These are phyloP conservation scores for Graphium colonna DNA, from an alignment of 2,888 invertebrate genomes.

Conservation along the genomic window DNA sequence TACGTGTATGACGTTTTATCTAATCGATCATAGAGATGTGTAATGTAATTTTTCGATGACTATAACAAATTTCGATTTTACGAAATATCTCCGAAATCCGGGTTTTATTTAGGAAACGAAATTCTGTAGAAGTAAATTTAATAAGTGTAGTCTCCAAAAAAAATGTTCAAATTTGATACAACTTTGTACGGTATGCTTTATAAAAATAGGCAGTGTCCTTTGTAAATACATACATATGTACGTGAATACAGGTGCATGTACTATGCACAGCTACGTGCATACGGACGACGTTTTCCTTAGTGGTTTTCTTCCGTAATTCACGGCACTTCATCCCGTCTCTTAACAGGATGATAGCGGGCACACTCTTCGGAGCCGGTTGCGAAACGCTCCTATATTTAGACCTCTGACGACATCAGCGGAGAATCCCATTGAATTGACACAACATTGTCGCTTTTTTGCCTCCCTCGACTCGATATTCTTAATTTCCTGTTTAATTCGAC, in stretches of 20 bases:
- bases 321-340: conserved; percentile 42
- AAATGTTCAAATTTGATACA: too few species aligned
- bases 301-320: conserved; percentile 31
- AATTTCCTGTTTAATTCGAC: conserved; percentile 25
- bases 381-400: conserved; percentile 62
- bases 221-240: too few species aligned
- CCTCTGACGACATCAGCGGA: conserved; percentile 55
- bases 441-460: conserved; percentile 39
- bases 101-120: too few species aligned
- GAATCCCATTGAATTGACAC: conserved; percentile 57
- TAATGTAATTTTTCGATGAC: too few species aligned
- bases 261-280: conserved; percentile 6
- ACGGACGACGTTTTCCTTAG: conserved; percentile 18
- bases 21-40: too few species aligned
- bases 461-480: conserved; percentile 27
- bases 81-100: too few species aligned
- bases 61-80: too few species aligned
- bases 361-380: conserved; percentile 49
- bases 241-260: not conserved
- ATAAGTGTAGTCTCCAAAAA: too few species aligned
- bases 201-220: too few species aligned
- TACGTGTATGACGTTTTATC: too few species aligned
- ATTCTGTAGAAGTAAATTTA: too few species aligned
- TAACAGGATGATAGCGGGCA: conserved; percentile 61
- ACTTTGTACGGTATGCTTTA: too few species aligned